These are phyloP conservation scores for Harpagoxenus sublaevis DNA, from an alignment of 2,888 invertebrate species.

Conservation along the genomic window DNA sequence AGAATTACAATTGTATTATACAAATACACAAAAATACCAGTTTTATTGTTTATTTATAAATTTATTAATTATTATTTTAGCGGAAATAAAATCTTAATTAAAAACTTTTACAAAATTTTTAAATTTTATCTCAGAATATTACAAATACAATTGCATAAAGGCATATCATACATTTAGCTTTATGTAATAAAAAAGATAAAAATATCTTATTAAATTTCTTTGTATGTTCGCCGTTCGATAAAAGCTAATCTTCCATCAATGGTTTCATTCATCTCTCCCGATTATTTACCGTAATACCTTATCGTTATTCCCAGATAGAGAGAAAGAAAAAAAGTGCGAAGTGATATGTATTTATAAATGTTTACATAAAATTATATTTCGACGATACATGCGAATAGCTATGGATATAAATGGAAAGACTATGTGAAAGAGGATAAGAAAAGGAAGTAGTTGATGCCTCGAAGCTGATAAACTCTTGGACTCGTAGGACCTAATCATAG, in stretches of 20 bases:
- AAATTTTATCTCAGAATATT: neutral
- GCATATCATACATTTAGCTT: neutral
- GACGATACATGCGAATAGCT: neutral
- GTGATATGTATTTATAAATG: constrained; percentile 33
- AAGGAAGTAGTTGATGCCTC: constrained; percentile 63
- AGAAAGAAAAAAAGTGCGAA: neutral
- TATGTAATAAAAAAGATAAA: neutral
- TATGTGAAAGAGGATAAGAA: constrained; percentile 22
- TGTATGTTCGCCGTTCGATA: constrained; percentile 20
- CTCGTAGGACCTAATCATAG: constrained; percentile 61
- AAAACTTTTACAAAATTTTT: neutral
- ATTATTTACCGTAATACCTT: constrained; percentile 65
- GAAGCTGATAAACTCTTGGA: constrained; percentile 73
- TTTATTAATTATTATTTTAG: neutral
- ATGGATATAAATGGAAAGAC: constrained; percentile 13
- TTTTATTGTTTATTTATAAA: neutral
- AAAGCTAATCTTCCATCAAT: constrained; percentile 47
- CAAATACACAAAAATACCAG: neutral
- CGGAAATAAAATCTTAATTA: neutral
- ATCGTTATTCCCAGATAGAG: constrained; percentile 60
- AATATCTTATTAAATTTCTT: neutral
- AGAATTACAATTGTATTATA: neutral
- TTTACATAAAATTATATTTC: constrained; percentile 24
- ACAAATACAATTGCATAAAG: neutral
- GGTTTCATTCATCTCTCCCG: constrained; percentile 60